Percentiles rank a stretch among this genome's conserved stretches.
phyloP scores from a whole-genome alignment of 2,888 invertebrate genomes.

The Drosophila barbarae region DNA sequence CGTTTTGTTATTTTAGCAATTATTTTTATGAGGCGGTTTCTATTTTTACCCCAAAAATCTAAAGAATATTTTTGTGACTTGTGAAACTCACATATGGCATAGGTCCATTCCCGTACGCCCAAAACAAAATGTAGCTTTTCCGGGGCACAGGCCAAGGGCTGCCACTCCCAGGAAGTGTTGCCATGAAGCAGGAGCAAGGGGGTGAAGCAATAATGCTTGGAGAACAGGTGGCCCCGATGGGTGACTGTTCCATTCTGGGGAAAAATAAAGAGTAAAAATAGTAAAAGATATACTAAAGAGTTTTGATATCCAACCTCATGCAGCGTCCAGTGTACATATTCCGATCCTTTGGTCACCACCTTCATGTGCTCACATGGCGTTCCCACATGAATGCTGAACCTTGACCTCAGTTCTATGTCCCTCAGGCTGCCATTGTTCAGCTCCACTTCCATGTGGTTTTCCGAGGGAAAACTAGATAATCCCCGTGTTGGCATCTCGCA shows the following conservation, averaged over 20 bases:
- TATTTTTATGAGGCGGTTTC: constrained; percentile 46
- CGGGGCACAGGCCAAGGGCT: constrained; percentile 68
- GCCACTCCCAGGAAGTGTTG: constrained; percentile 70
- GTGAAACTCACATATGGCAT: constrained; percentile 70
- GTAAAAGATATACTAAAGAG: too few relatives aligned
- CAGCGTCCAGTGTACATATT: constrained; percentile 55
- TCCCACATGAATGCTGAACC: constrained; percentile 62
- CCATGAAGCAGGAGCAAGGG: constrained; percentile 45
- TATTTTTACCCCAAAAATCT: constrained; percentile 37
- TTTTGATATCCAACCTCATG: too few relatives aligned
- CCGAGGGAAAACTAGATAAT: constrained; percentile 12
- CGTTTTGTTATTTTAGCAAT: constrained; percentile 39
- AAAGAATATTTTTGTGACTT: constrained; percentile 14
- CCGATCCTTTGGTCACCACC: constrained; percentile 45
- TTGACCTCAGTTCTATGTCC: constrained; percentile 33
- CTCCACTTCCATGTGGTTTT: constrained; percentile 42
- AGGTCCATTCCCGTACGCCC: constrained; percentile 73
- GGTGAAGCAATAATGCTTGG: constrained; percentile 70
- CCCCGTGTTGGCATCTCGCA: constrained; percentile 32
- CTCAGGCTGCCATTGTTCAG: constrained; percentile 52
- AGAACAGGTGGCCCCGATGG: constrained; percentile 57
- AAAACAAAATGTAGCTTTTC: constrained; percentile 67
- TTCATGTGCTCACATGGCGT: constrained; percentile 71
- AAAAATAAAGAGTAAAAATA: background rate
- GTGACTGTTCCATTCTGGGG: constrained; percentile 67